phyloP scores from a whole-genome alignment of 1,140 invertebrate genomes.

The Ceratitis capitata region DNA sequence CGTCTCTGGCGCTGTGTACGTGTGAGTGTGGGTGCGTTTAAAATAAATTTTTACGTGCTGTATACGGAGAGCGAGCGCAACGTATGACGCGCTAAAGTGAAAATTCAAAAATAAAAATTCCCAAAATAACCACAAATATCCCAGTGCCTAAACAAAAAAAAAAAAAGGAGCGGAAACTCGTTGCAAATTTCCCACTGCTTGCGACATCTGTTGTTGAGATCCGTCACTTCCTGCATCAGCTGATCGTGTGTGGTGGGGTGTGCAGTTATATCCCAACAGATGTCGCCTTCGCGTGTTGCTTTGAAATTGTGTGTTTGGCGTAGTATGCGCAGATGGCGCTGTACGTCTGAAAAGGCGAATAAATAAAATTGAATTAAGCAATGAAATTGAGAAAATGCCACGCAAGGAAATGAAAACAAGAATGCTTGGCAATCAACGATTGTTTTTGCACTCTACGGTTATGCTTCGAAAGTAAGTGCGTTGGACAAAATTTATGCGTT shows the following conservation, averaged over 20 bases:
- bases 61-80: not conserved
- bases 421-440: too few species aligned
- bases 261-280: not conserved
- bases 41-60: slow-evolving; percentile 3
- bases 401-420: too few species aligned
- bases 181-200: not conserved
- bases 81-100: not conserved
- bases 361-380: too few species aligned
- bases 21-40: not conserved
- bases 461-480: too few species aligned
- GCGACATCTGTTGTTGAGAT: not conserved
- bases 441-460: too few species aligned
- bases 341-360: not conserved
- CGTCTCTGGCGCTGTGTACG: not conserved
- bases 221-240: not conserved
- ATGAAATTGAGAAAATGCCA: too few species aligned
- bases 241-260: not conserved
- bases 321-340: not conserved
- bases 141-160: not conserved
- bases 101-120: slow-evolving; percentile 24
- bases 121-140: slow-evolving; percentile 2
- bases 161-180: not conserved
- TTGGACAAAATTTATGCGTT: too few species aligned
- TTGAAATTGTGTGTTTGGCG: not conserved
- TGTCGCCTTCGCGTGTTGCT: not conserved